Base-by-base conservation (phyloP, 2,797 vertebrate genomes). In the Crossoptilon crossoptilon region DNA sequence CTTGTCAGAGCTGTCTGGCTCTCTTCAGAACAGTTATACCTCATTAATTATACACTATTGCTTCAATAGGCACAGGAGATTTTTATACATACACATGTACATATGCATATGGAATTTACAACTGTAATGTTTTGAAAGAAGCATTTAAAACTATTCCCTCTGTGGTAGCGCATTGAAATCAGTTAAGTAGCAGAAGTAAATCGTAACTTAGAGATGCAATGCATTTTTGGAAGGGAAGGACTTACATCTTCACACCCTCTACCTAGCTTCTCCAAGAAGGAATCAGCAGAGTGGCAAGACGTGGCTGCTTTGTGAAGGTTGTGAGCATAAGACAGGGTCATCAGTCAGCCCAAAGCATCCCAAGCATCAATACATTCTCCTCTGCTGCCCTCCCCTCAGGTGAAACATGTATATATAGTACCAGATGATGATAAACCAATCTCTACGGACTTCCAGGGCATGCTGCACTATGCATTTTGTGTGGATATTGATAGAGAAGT, bases 391-490 rank as follows among this genome's bases (percentile, higher is more conserved):
- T 49, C 58, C 37, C 43, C 56, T 33, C 60, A 81, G 87, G 64
- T 75, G 60, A 92, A 75, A 78, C 12, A 8, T 78, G 80, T 85
- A 73, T 48, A 91, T 59, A 63, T 64, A 35, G 74, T 70, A 89
- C n/a, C 19, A 82, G 68, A 62, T 29, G 86, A 29, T 76, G 60
- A 29, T 49, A 86, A 64, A 88, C 43, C 0, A 3, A 68, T 80
- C 77, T 11, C 24, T 62, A 74, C 51, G 82, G 71, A 64, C 44
- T 63, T 84, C 43, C 83, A 84, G 41, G 51, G 8, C 69, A 49
- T 0, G 0, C 37, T 7, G 22, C 35, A 35, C 49, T 66, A 72
- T 0, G 0, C 37, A 43, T 31, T 84, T 84, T 59, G 39, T 44
- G 8, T 1, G 6, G 33, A 37, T 44, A 79, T 76, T 73, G 83